Evolutionary conservation across 64 coral and sea anemone species (phyloP).

Genomic region (Dendrophyllia cribrosa): DNA sequence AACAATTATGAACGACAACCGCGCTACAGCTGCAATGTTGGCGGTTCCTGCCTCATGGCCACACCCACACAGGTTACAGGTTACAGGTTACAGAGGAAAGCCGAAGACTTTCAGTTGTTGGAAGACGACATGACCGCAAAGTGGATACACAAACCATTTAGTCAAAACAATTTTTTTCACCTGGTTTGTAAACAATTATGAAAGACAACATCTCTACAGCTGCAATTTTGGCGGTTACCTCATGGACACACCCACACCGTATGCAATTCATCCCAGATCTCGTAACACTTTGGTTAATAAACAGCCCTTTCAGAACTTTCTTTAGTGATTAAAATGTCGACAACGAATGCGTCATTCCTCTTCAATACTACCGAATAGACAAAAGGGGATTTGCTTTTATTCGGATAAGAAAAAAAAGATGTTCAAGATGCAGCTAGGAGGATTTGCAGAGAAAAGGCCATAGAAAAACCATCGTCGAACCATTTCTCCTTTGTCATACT

Average conservation of each 20-base stretch:
- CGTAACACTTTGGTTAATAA: background rate
- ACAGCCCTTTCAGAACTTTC: too few relatives aligned
- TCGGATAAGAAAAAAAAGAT: too few relatives aligned
- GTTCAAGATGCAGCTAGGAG: background rate
- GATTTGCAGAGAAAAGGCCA: background rate
- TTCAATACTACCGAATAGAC: too few relatives aligned
- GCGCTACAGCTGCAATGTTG: background rate
- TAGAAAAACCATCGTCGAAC: too few relatives aligned
- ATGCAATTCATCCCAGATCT: background rate
- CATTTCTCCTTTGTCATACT: background rate
- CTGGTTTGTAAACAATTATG: background rate
- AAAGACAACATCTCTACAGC: background rate
- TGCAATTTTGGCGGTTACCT: background rate
- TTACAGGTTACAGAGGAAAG: too few relatives aligned
- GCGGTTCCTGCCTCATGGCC: background rate
- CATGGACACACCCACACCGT: background rate
- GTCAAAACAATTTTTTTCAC: constrained; percentile 25
- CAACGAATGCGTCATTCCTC: too few relatives aligned
- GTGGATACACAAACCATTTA: background rate
- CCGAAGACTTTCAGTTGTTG: too few relatives aligned
- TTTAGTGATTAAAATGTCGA: too few relatives aligned
- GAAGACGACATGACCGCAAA: too few relatives aligned
- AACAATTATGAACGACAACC: background rate
- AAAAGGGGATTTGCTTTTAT: too few relatives aligned
- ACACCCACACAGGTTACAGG: background rate